Conservation (phyloP, 2,113 vertebrate genomes). For the Centropus unirufus region DNA sequence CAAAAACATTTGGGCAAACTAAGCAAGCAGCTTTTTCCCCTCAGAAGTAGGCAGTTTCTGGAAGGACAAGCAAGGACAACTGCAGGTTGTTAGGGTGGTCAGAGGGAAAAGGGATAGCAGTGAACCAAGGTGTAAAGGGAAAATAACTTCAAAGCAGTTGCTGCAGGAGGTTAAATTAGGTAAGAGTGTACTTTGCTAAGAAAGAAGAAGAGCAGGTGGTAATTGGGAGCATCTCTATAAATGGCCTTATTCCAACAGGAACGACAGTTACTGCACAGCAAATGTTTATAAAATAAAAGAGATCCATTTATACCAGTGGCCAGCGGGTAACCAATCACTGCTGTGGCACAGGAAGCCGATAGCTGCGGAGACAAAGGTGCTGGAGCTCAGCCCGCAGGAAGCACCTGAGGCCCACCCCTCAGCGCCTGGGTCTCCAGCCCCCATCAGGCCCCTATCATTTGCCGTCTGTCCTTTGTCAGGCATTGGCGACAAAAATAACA, state of each 20-base stretch:
- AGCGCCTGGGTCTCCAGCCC: not conserved
- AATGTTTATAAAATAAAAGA: slow-evolving; percentile 46
- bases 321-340: not conserved
- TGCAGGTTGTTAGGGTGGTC: not conserved
- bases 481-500: not conserved
- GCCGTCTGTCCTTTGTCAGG: not conserved
- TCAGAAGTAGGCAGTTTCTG: not conserved
- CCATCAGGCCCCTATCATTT: not conserved
- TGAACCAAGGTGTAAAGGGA: not conserved
- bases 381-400: not conserved
- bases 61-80: slow-evolving; percentile 10
- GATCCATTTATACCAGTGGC: slow-evolving; percentile 8
- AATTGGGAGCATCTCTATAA: slow-evolving; percentile 62
- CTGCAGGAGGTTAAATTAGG: slow-evolving; percentile 54
- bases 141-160: slow-evolving; percentile 29
- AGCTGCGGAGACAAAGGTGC: slow-evolving; percentile 18
- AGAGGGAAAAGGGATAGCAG: not conserved
- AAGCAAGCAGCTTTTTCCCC: not conserved
- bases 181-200: slow-evolving; percentile 46
- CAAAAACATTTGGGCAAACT: not conserved
- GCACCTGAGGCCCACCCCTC: not conserved
- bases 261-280: slow-evolving; percentile 7
- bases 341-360: slow-evolving; percentile 3
- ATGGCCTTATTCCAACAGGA: slow-evolving; percentile 52
- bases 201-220: slow-evolving; percentile 63